These are phyloP conservation scores for Pampusana beccarii DNA, from an alignment of 2,113 vertebrate genomes.

Conservation along the genomic window DNA sequence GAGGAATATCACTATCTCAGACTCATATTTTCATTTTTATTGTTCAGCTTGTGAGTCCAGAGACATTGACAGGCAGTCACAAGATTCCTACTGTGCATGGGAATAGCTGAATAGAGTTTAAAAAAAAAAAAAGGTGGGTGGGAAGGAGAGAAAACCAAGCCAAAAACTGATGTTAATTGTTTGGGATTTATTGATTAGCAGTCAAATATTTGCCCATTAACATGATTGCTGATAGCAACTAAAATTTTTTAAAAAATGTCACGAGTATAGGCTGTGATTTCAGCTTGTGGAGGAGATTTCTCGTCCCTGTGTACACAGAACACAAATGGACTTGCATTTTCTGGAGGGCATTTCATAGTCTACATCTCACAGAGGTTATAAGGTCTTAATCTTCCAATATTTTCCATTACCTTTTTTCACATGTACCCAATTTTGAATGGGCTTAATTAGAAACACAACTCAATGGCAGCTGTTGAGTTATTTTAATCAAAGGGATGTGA, in stretches of 20 bases:
- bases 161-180: neutral
- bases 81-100: neutral
- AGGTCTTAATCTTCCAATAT: neutral
- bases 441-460: slow-evolving; percentile 53
- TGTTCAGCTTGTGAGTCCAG: neutral
- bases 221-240: neutral
- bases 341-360: neutral
- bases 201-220: neutral
- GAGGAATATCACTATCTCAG: neutral
- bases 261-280: neutral
- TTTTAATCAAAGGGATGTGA: slow-evolving; percentile 69
- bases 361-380: neutral
- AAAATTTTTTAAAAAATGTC: neutral
- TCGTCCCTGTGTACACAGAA: neutral
- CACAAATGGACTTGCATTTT: neutral
- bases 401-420: neutral
- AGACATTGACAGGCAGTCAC: neutral
- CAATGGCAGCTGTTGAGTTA: slow-evolving; percentile 60
- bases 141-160: neutral
- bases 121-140: neutral
- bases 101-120: neutral
- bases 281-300: neutral
- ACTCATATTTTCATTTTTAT: neutral
- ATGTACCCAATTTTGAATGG: neutral
- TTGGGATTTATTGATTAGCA: neutral